Conservation (phyloP, 2,797 vertebrate genomes). For the Sebastes taczanowskii region DNA sequence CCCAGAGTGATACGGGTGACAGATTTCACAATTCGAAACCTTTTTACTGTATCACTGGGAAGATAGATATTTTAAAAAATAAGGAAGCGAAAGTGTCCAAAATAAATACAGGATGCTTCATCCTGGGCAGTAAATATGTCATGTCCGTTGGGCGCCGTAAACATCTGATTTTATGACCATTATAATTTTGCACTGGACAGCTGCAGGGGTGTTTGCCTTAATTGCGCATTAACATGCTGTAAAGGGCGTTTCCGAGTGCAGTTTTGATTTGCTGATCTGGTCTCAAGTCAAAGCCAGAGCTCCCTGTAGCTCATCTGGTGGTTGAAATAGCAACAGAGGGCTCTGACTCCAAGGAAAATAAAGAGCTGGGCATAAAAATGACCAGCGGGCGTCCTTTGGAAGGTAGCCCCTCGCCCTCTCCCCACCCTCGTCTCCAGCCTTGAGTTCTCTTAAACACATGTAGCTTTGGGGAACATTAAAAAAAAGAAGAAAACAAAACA, state of each 20-base stretch:
- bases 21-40: constrained; percentile 56
- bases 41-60: constrained; percentile 42
- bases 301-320: constrained; percentile 47
- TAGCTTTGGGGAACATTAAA: constrained; percentile 66
- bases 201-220: constrained; percentile 51
- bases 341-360: constrained; percentile 78
- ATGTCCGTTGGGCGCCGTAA: constrained; percentile 47
- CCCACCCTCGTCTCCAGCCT: constrained; percentile 47
- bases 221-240: constrained; percentile 46
- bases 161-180: constrained; percentile 62
- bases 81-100: constrained; percentile 45
- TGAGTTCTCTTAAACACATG: constrained; percentile 69
- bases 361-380: constrained; percentile 68
- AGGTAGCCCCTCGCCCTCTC: constrained; percentile 52
- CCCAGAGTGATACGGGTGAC: constrained; percentile 31
- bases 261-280: constrained; percentile 44
- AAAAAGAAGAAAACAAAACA: constrained; percentile 48
- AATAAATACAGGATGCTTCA: constrained; percentile 43
- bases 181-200: constrained; percentile 58
- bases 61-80: constrained; percentile 30
- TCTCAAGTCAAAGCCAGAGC: constrained; percentile 56
- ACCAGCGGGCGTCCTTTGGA: constrained; percentile 74
- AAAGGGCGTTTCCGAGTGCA: constrained; percentile 42
- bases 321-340: constrained; percentile 68
- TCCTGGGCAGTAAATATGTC: constrained; percentile 39